These are phyloP conservation scores for Sussaba pulchella DNA, from an alignment of 2,888 invertebrate species.

Conservation along the genomic window DNA sequence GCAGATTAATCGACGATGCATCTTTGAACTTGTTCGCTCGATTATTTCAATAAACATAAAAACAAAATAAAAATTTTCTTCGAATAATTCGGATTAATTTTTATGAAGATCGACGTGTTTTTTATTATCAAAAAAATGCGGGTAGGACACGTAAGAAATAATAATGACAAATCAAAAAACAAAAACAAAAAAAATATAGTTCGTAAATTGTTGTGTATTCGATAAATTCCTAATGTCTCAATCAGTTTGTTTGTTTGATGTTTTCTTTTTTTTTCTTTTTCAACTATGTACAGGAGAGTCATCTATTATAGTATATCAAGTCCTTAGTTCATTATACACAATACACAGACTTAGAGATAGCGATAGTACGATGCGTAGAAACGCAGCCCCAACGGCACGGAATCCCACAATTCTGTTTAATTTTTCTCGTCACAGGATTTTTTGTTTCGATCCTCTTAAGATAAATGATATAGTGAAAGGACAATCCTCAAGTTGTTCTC, in stretches of 20 bases:
- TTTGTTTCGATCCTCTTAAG: slow-evolving; percentile 1
- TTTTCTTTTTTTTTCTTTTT: slow-evolving; percentile 49
- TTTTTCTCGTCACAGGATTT: slow-evolving; percentile 21
- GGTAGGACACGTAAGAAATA: slow-evolving; percentile 57
- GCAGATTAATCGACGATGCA: slow-evolving; percentile 49
- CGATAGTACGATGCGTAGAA: slow-evolving; percentile 78
- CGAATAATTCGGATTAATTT: neutral
- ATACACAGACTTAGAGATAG: slow-evolving; percentile 82
- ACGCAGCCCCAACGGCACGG: slow-evolving; percentile 76
- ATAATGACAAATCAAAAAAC: slow-evolving; percentile 56
- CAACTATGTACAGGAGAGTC: slow-evolving; percentile 83
- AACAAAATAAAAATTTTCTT: no score
- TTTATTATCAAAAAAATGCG: slow-evolving; percentile 57
- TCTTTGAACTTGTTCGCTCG: slow-evolving; percentile 33
- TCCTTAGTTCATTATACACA: slow-evolving; percentile 83
- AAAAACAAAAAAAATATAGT: slow-evolving; percentile 34
- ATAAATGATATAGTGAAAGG: slow-evolving; percentile 5
- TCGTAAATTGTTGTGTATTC: slow-evolving; percentile 67
- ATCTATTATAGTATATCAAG: slow-evolving; percentile 80
- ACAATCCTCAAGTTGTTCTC: neutral
- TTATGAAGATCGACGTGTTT: neutral
- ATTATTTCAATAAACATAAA: neutral
- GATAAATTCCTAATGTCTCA: slow-evolving; percentile 83
- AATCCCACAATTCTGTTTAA: slow-evolving; percentile 71
- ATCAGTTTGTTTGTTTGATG: slow-evolving; percentile 63